Base-by-base conservation (phyloP, 2,113 vertebrate genomes). In the Pholis gunnellus region DNA sequence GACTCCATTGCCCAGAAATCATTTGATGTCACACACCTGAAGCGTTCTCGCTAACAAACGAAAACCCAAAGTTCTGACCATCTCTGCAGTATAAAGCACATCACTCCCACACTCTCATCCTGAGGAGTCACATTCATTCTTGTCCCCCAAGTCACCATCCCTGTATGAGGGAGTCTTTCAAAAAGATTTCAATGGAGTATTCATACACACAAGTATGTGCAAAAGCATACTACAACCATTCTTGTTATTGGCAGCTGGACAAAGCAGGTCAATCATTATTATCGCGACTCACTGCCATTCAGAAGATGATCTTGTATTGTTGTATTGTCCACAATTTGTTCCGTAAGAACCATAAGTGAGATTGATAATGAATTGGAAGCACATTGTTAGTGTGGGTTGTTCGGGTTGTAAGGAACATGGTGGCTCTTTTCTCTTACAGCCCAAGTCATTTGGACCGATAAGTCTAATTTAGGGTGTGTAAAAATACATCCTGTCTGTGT, bases 11-110 rank as follows among this genome's bases (percentile, higher is more conserved):
- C 14, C 54, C 8, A 59, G 38, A 68, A 34, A 50, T 36, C 54
- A 27, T 69, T 70, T 65, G 34, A 54, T 66, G 61, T 42, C 48
- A 34, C 11, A 72, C 48, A 31, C 25, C 36, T 44, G 4, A 72
- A 79, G 48, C 8, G 0, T 18, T 44, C 31, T 5, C n/a, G 42
- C 31, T 27, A 10, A 31, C 17, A 56, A n/a, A 54, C 42, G 9
- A n/a, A 79, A 70, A 27, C 6, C 0, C 25, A 1, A 10, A 70
- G 20, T n/a, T 72, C 61, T 25, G 56, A 25, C 60, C 27, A 29
- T 36, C 70, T 54, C 61, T 72, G 78, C 27, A 25, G 64, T 44
- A 6, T 29, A n/a, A 60, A 60, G 34, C 71, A 72, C 42, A 40
- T 56, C 31, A 5, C 50, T 60, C n/a, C 50, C 57, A 70, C 57